Evolutionary conservation across 1,140 invertebrate genomes (phyloP).

Genomic region (Sitobion miscanthi): DNA sequence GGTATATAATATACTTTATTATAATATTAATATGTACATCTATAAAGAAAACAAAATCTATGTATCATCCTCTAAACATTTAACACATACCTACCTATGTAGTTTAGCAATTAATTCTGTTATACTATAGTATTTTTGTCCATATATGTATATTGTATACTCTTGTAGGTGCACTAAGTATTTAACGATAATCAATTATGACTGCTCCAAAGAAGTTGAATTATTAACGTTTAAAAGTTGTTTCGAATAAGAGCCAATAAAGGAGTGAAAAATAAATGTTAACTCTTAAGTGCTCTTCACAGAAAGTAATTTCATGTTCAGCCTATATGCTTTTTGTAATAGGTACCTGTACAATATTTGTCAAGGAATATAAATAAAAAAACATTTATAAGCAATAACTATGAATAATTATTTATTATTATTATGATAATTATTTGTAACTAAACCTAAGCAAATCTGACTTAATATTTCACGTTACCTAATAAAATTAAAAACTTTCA

Average conservation of each 20-base stretch:
- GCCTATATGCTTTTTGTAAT: background rate
- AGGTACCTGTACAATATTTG: background rate
- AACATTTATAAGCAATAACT: background rate
- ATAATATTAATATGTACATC: background rate
- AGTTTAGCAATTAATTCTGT: background rate
- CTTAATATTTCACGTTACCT: background rate
- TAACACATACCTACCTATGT: background rate
- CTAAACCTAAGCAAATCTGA: background rate
- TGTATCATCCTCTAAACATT: background rate
- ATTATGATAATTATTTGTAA: background rate
- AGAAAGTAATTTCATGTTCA: conserved; percentile 28
- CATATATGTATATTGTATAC: background rate
- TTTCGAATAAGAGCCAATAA: background rate
- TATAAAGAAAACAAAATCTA: background rate
- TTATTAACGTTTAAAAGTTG: conserved; percentile 24
- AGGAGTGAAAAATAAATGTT: conserved; percentile 24
- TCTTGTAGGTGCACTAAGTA: background rate
- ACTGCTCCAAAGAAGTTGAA: background rate
- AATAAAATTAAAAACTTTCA: background rate
- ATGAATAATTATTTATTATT: background rate
- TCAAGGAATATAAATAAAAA: background rate
- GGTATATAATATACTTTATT: background rate
- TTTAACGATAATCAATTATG: conserved; percentile 32
- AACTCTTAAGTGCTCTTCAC: background rate
- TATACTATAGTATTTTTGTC: background rate